A percentile compares a stretch with the other conserved stretches of the same genome.
These are phyloP conservation scores for Nibea albiflora DNA, from an alignment of 2,113 vertebrate genomes.

Conservation along the genomic window DNA sequence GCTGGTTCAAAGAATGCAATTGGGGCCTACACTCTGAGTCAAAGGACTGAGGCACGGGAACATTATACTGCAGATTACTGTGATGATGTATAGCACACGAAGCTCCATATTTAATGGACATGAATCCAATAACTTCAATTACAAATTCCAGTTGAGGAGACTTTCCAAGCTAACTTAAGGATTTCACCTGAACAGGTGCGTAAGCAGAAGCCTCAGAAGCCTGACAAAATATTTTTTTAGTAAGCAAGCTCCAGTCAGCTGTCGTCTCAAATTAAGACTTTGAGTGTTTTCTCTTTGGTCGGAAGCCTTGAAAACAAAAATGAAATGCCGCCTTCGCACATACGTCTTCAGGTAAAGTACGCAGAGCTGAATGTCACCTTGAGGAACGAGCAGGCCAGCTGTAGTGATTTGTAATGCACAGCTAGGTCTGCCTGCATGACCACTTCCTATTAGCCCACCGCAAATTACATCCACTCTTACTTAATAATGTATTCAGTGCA, in stretches of 20 bases:
- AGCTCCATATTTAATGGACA: not conserved
- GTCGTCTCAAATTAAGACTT: not conserved
- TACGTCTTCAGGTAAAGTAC: conserved; percentile 55
- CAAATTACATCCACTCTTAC: conserved; percentile 64
- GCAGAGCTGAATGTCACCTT: conserved; percentile 71
- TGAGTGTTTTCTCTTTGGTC: conserved; percentile 10
- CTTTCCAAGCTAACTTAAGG: not conserved
- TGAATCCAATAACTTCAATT: rapidly evolving
- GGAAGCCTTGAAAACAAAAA: not conserved
- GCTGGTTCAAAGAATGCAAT: conserved; percentile 40
- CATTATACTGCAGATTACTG: not conserved
- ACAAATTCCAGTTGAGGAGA: not conserved
- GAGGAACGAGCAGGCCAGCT: conserved; percentile 47
- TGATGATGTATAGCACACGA: not conserved
- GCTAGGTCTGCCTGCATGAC: conserved; percentile 54
- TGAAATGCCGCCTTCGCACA: conserved; percentile 1
- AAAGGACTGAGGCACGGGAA: conserved; percentile 19
- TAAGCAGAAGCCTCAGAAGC: not conserved
- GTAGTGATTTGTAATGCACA: conserved; percentile 70
- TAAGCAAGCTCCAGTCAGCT: conserved; percentile 12
- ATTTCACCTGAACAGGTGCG: not conserved
- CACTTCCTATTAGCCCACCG: conserved; percentile 64
- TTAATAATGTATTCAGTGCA: conserved; percentile 54
- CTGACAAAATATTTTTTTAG: not conserved
- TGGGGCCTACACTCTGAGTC: not conserved